phyloP scores from a whole-genome alignment of 2,888 invertebrate species.

The Caenorhabditis becei region DNA sequence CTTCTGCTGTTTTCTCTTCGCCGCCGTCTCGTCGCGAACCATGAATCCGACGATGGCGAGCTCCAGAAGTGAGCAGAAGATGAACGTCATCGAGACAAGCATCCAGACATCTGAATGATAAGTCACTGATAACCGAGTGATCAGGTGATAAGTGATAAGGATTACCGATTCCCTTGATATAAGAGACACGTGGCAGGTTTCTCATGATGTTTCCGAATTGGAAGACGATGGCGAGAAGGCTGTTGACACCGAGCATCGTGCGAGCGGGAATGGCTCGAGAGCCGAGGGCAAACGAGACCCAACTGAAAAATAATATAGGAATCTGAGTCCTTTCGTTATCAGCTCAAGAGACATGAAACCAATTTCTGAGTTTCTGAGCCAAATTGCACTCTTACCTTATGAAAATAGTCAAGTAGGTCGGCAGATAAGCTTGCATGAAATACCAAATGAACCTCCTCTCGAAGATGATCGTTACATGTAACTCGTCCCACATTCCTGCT shows the following conservation, averaged over 20 bases:
- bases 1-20: conserved; percentile 67
- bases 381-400: conserved; percentile 78
- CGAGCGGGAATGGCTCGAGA: conserved; percentile 79
- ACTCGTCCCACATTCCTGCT: conserved; percentile 81
- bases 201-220: conserved; percentile 79
- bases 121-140: too few species aligned
- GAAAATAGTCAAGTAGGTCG: conserved; percentile 81
- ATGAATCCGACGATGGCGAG: conserved; percentile 80
- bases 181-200: conserved; percentile 80
- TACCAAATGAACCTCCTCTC: conserved; percentile 79
- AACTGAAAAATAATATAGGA: conserved; percentile 65
- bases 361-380: too few species aligned
- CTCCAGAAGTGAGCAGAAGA: conserved; percentile 79
- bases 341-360: too few species aligned
- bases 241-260: conserved; percentile 80
- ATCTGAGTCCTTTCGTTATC: too few species aligned
- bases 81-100: conserved; percentile 81
- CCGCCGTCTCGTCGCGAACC: conserved; percentile 74
- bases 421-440: conserved; percentile 81
- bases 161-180: conserved; percentile 81
- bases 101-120: conserved; percentile 82
- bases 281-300: conserved; percentile 81
- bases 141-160: too few species aligned
- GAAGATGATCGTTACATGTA: conserved; percentile 78
- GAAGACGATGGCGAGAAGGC: conserved; percentile 80